phyloP scores from a whole-genome alignment of 2,888 invertebrate genomes.

The Villa cingulata region DNA sequence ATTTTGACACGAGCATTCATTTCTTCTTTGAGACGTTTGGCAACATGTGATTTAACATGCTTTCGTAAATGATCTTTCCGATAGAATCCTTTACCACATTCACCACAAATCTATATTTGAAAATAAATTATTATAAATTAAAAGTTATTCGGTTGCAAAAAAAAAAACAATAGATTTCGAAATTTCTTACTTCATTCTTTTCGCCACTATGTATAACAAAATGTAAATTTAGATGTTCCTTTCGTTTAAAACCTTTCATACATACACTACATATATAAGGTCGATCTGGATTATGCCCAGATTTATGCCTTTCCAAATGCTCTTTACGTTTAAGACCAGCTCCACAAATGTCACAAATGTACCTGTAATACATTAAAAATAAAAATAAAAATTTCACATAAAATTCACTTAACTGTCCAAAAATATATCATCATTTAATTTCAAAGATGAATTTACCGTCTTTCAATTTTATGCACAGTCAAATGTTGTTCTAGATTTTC shows the following conservation, averaged over 20 bases:
- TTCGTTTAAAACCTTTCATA: conserved; percentile 65
- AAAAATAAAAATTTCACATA: not conserved
- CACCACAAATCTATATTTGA: conserved; percentile 21
- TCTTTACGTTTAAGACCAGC: conserved; percentile 66
- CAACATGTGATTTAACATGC: conserved; percentile 63
- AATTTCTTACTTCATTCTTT: conserved; percentile 51
- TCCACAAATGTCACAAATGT: conserved; percentile 64
- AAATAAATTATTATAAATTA: not conserved
- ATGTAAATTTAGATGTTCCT: conserved; percentile 71
- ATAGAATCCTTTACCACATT: conserved; percentile 46
- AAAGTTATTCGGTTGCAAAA: too few relatives aligned
- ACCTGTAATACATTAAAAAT: conserved; percentile 29
- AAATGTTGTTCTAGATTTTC: conserved; percentile 64
- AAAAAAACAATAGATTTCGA: not conserved
- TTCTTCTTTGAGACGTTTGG: conserved; percentile 61
- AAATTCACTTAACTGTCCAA: not conserved
- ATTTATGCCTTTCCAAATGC: conserved; percentile 62
- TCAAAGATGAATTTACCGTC: conserved; percentile 37
- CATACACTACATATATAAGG: conserved; percentile 67
- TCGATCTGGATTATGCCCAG: conserved; percentile 68
- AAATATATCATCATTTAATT: not conserved
- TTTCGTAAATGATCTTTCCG: conserved; percentile 69
- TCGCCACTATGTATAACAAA: conserved; percentile 74
- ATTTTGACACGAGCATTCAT: conserved; percentile 5
- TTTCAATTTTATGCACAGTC: conserved; percentile 64